Evolutionary conservation across 2,888 invertebrate genomes (phyloP), one percentile per base, ranked within the genome.

Genomic region (Pristionchus maxplancki): DNA sequence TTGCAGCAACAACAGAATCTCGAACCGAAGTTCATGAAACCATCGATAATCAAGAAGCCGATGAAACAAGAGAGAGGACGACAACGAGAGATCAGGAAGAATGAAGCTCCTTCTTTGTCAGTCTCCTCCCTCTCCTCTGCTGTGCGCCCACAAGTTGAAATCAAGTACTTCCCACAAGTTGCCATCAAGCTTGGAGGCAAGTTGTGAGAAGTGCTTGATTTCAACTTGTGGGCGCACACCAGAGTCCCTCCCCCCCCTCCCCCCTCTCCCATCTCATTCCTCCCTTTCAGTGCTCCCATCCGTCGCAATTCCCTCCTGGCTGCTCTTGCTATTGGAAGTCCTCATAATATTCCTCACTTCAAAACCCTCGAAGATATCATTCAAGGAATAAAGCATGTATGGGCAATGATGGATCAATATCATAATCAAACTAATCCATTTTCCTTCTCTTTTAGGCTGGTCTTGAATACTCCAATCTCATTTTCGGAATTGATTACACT

Each of bases 401-500:
- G 90, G n/a, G 1, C 31, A 67, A 3, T 34, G n/a, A 28, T 24
- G 28, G n/a, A 6, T 11, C 37, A 48, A 50, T 48, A 15, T 50
- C 17, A 31, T 13, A 1, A 31, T 67, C 17, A 15, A n/a, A 58
- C n/a, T n/a, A n/a, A n/a, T n/a, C n/a, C n/a, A n/a, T n/a, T n/a
- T n/a, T 28, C 28, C 4, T 74, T 40, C 64, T 67, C 31, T 40
- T 53, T 91, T 90, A 94, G 94, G 94, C 94, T 81, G 95, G 95
- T 74, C 91, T 95, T n/a, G 95, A 95, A 88, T 94, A 94, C 85
- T 94, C 94, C 37, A 94, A 95, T 88, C 90, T 95, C 89, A 95
- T 94, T 53, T 94, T 94, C 89, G 94, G 96, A 2, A 95, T 96
- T 62, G 96, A 96, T 93, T 96, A 96, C 93, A 96, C 96, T 8